Evolutionary conservation across 2,797 vertebrate species (phyloP).

Genomic region (Setipinna tenuifilis): DNA sequence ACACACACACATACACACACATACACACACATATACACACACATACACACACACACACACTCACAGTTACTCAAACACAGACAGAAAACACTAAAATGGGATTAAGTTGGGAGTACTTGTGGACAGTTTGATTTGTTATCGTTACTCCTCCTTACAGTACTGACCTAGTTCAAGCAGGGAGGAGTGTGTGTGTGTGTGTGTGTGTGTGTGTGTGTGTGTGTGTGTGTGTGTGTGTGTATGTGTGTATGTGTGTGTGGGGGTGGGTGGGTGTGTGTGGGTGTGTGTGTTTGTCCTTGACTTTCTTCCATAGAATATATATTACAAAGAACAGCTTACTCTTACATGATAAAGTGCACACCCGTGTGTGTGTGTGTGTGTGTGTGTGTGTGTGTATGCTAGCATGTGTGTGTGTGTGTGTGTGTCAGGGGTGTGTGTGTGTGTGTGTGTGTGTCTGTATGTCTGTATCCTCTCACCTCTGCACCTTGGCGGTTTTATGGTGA

Average conservation of each 20-base stretch:
- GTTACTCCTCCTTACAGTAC: background rate
- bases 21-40: background rate
- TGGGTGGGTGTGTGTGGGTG: background rate
- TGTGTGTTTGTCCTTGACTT: background rate
- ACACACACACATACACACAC: background rate
- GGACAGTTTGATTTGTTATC: constrained; percentile 8
- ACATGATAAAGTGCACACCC: no score
- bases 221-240: constrained; percentile 18
- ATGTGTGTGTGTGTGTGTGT: constrained; percentile 15
- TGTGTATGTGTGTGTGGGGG: constrained; percentile 29
- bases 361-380: no score
- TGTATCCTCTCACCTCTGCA: background rate
- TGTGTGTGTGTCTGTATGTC: constrained; percentile 35
- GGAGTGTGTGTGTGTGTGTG: constrained; percentile 16
- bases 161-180: background rate
- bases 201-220: constrained; percentile 12
- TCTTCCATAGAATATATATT: no score
- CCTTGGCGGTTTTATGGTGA: background rate
- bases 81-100: background rate
- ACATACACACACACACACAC: background rate
- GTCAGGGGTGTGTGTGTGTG: constrained; percentile 46
- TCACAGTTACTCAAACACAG: background rate
- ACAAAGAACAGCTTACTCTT: no score
- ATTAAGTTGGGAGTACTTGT: constrained; percentile 7
- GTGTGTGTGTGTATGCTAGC: background rate